Percentiles rank a stretch among this genome's conserved stretches.
Conservation (phyloP, 1,140 invertebrate species). For the Leptinotarsa defecta region DNA sequence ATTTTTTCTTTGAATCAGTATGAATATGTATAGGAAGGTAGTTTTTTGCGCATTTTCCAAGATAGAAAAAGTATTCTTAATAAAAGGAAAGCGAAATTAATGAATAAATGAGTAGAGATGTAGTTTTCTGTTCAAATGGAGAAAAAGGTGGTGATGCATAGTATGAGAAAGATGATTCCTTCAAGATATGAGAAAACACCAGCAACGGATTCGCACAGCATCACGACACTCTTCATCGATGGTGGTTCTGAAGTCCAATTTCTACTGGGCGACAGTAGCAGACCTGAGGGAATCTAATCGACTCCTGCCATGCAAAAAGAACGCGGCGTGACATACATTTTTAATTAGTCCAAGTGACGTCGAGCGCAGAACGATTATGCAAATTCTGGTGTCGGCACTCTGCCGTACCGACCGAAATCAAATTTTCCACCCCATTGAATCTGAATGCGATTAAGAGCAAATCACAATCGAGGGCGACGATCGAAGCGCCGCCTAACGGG, state of each 20-base stretch:
- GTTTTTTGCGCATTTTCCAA: no score
- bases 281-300: slow-evolving; percentile 31
- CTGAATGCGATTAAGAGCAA: slow-evolving; percentile 48
- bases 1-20: no score
- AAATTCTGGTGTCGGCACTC: slow-evolving; percentile 46
- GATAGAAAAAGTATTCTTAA: no score
- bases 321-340: slow-evolving; percentile 50
- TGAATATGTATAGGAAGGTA: no score
- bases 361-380: slow-evolving; percentile 47
- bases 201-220: no score
- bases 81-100: no score
- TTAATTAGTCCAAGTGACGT: slow-evolving; percentile 46
- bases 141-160: no score
- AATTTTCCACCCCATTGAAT: slow-evolving; percentile 51
- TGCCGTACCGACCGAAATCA: slow-evolving; percentile 45
- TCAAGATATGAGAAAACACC: no score
- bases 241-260: background rate
- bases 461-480: slow-evolving; percentile 29
- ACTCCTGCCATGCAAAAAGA: slow-evolving; percentile 40
- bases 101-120: no score
- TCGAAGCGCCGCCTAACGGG: slow-evolving; percentile 12
- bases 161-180: no score
- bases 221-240: no score
- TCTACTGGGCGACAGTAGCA: slow-evolving; percentile 21
- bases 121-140: no score